Percentiles rank a stretch among this genome's conserved stretches.
Conservation (phyloP, 2,888 invertebrate species). For the Malachius bipustulatus region DNA sequence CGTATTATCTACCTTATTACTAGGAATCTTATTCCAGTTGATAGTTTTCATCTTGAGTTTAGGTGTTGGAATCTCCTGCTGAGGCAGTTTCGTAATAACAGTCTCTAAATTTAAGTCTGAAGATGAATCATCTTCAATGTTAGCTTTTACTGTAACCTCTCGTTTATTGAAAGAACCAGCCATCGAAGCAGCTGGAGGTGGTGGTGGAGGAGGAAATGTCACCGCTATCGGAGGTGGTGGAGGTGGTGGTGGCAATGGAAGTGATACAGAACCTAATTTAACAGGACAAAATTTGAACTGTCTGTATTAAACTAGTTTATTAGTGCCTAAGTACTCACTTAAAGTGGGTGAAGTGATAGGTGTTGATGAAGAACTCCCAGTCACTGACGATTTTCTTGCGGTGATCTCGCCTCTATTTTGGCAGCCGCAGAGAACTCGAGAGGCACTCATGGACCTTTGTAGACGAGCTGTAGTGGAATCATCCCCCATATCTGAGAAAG, state of each 20-base stretch:
- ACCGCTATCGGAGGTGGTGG: constrained; percentile 31
- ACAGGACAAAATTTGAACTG: too few species aligned
- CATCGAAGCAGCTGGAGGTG: constrained; percentile 28
- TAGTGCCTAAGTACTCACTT: too few species aligned
- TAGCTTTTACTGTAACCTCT: too few species aligned
- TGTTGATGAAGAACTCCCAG: too few species aligned
- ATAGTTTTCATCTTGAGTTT: constrained; percentile 94
- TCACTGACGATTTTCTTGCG: too few species aligned
- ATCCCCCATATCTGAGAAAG: constrained; percentile 73
- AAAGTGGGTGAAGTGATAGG: too few species aligned
- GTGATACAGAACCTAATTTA: too few species aligned
- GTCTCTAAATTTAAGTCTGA: constrained; percentile 29
- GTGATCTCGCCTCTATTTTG: too few species aligned
- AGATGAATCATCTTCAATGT: not conserved
- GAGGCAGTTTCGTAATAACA: constrained; percentile 56
- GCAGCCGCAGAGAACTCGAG: constrained; percentile 38
- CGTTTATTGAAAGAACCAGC: too few species aligned
- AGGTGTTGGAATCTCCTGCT: constrained; percentile 87
- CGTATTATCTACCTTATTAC: constrained; percentile 52
- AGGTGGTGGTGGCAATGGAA: constrained; percentile 25
- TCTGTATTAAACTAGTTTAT: too few species aligned
- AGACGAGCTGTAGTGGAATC: constrained; percentile 79
- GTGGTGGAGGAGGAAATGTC: constrained; percentile 22
- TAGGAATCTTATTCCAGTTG: constrained; percentile 96
- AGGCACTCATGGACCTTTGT: constrained; percentile 63